Conservation (phyloP, 2,888 invertebrate species). For the Poecilus cupreus region DNA sequence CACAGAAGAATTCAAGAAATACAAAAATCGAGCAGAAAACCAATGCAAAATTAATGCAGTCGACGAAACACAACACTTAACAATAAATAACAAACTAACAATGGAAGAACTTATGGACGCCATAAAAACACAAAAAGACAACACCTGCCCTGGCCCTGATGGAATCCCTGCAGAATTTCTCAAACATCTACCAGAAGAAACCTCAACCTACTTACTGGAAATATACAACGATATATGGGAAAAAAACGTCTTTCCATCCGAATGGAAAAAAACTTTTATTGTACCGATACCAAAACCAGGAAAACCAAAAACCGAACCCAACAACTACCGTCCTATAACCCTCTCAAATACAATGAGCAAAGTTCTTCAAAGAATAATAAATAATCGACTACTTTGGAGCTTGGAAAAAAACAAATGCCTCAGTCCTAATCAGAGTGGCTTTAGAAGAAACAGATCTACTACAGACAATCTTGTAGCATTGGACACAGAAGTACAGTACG, state of each 20-base stretch:
- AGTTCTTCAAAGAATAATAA: conserved; percentile 37
- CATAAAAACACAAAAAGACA: neutral
- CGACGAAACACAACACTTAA: neutral
- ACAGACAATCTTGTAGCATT: conserved; percentile 15
- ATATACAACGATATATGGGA: conserved; percentile 3
- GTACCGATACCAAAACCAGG: conserved; percentile 12
- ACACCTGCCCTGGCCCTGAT: conserved; percentile 7
- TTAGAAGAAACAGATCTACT: conserved; percentile 24
- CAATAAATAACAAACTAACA: neutral
- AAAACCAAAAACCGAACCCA: conserved; percentile 27
- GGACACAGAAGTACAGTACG: conserved; percentile 17
- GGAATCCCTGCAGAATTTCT: conserved; percentile 3
- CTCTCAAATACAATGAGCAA: conserved; percentile 22
- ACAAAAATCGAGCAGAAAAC: neutral
- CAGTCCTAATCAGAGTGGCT: conserved; percentile 13
- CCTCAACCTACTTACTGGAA: neutral
- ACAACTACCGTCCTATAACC: conserved; percentile 39
- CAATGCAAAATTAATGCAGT: neutral
- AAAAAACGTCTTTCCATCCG: neutral
- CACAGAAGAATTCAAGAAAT: neutral
- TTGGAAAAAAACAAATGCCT: conserved; percentile 14
- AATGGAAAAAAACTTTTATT: conserved; percentile 8
- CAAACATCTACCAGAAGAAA: conserved; percentile 6
- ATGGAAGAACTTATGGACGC: neutral
- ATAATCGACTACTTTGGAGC: conserved; percentile 26